Percentiles rank a stretch among this genome's conserved stretches.
Conservation (phyloP, 2,113 vertebrate genomes). For the Chiloscyllium plagiosum region DNA sequence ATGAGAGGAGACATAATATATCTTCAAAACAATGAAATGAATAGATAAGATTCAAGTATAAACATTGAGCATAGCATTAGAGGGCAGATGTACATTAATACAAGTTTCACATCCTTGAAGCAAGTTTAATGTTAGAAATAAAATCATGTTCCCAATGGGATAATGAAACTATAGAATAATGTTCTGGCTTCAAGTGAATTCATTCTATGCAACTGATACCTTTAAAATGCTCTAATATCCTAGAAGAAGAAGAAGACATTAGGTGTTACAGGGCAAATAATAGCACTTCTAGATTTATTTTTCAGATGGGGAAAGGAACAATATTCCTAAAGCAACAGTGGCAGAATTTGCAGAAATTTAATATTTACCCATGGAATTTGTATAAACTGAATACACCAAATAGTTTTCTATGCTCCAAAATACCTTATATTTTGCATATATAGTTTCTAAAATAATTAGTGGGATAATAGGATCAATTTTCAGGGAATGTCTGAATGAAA, state of each 20-base stretch:
- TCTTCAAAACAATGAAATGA: not conserved
- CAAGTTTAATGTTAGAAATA: not conserved
- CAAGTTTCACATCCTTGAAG: not conserved
- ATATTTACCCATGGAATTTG: not conserved
- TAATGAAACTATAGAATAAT: not conserved
- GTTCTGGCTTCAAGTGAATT: not conserved
- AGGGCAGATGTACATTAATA: not conserved
- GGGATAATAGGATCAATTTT: not conserved
- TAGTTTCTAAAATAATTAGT: not conserved
- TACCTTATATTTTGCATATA: not conserved
- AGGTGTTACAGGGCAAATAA: not conserved
- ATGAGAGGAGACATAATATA: not conserved
- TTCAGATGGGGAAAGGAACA: not conserved
- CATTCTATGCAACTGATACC: not conserved
- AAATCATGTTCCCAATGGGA: not conserved
- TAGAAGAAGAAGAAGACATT: not conserved
- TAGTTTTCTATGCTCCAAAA: not conserved
- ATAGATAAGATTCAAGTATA: not conserved
- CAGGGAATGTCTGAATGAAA: not conserved
- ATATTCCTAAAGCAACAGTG: not conserved
- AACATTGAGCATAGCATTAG: not conserved
- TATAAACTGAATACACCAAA: not conserved
- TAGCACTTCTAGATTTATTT: not conserved
- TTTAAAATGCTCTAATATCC: not conserved
- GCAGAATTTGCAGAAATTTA: not conserved